Base-by-base conservation (phyloP, 2,888 invertebrate species). In the Silvanus unidentatus region DNA sequence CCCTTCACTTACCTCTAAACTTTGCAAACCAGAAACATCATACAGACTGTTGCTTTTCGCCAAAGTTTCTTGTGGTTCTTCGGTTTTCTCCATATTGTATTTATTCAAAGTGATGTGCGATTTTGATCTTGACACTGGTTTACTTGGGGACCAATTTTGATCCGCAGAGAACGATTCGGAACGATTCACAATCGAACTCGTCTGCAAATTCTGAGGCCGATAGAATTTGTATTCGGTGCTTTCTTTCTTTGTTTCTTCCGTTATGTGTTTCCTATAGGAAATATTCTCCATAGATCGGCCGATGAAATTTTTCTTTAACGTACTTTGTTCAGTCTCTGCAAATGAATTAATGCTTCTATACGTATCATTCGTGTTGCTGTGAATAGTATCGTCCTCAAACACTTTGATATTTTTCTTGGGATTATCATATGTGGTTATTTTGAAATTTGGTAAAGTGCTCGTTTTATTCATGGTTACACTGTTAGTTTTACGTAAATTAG, bases 1-100 rank as follows among this genome's bases (percentile, higher is more conserved):
- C n/a, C n/a, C 28, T 28, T 28, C 28, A 63, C 64, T 65, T 63
- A 73, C 73, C 71, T 69, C 73, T 49, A 73, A 62, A 56, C 73
- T 73, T 56, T 73, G 74, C 41, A 73, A 61, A 32, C 72, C 73
- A 38, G 72, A 70, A 13, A 72, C 69, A 53, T 74, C 74, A 50
- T 68, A 68, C 38, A 71, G 61, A 56, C 71, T 72, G 45, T 64
- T 70, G 15, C 69, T 70, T 54, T 65, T 69, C 2, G 63, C 59
- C 29, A 69, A 54, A 38, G 45, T 48, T 28, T 59, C 57, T 16
- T 54, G 47, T 4, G 38, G 22, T 35, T 50, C 43, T 6, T 40
- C 45, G 16, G 43, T 45, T 34, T 40, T 52, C 9, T 56, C 57
- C 4, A 59, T 51, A 42, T 55, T 65, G 45, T 63, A 63, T 51